Percentiles rank a stretch among this genome's conserved stretches.
Conservation (phyloP, 1,140 invertebrate genomes). For the Drosophila malerkotliana region DNA sequence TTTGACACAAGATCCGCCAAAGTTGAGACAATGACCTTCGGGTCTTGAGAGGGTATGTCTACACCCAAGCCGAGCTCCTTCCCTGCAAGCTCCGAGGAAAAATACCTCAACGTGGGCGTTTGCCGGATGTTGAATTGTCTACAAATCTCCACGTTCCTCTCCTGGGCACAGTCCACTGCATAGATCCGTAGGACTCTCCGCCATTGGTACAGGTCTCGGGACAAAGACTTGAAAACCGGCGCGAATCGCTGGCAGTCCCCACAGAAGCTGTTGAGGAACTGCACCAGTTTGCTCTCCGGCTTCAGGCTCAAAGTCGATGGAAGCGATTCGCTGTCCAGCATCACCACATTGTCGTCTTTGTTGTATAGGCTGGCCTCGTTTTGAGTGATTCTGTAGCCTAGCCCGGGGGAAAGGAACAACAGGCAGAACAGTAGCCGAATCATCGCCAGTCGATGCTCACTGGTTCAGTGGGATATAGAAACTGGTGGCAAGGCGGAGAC, state of each 20-base stretch:
- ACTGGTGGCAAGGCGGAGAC: background rate
- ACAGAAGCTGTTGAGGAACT: slow-evolving; percentile 95
- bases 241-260: slow-evolving; percentile 93
- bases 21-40: slow-evolving; percentile 8
- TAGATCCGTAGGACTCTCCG: slow-evolving; percentile 84
- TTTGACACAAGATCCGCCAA: slow-evolving; percentile 25
- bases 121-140: slow-evolving; percentile 1
- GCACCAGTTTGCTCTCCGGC: slow-evolving; percentile 86
- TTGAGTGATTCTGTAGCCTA: background rate
- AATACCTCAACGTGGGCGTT: background rate
- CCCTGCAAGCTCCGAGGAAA: background rate
- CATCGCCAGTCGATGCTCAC: slow-evolving; percentile 4
- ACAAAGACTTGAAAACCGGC: slow-evolving; percentile 90
- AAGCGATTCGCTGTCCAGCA: slow-evolving; percentile 73
- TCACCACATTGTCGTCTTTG: slow-evolving; percentile 85
- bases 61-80: slow-evolving; percentile 18
- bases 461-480: background rate
- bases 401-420: background rate
- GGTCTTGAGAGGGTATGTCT: slow-evolving; percentile 8
- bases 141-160: slow-evolving; percentile 87
- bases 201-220: slow-evolving; percentile 86
- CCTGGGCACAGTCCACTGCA: slow-evolving; percentile 89
- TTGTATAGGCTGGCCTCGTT: background rate
- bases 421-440: background rate
- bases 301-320: background rate